These are phyloP conservation scores for Sebastes taczanowskii DNA, from an alignment of 2,797 vertebrate genomes.

Conservation along the genomic window DNA sequence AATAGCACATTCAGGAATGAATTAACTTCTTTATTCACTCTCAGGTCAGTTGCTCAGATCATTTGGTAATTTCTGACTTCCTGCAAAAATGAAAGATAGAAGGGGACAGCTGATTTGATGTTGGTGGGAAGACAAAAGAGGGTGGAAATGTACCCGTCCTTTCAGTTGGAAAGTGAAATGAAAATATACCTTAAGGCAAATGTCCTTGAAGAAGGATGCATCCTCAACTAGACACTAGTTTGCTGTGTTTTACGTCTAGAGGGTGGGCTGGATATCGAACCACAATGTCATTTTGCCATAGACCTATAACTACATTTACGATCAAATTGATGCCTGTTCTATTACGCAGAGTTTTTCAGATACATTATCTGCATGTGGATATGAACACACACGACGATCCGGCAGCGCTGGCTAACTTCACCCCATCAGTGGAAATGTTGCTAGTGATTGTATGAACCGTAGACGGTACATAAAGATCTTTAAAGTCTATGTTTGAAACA, in stretches of 20 bases:
- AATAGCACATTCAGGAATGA: neutral
- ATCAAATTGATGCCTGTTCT: too few relatives aligned
- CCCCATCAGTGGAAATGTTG: too few relatives aligned
- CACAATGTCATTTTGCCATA: neutral
- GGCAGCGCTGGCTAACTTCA: too few relatives aligned
- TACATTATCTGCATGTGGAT: too few relatives aligned
- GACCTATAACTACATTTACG: too few relatives aligned
- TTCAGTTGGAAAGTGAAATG: neutral
- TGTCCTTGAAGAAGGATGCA: neutral
- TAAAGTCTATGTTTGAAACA: too few relatives aligned
- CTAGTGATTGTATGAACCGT: too few relatives aligned
- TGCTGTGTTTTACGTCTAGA: neutral
- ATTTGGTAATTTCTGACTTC: neutral
- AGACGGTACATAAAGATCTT: too few relatives aligned
- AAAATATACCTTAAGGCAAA: neutral
- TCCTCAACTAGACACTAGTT: neutral
- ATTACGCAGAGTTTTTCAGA: too few relatives aligned
- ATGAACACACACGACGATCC: too few relatives aligned
- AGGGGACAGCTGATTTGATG: neutral
- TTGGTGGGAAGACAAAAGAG: neutral
- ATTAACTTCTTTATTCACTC: neutral
- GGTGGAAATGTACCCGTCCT: neutral
- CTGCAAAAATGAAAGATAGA: neutral
- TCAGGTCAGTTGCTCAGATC: neutral
- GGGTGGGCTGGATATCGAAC: neutral